Base-by-base conservation (phyloP, 1,140 invertebrate genomes). In the Heliconius himera region DNA sequence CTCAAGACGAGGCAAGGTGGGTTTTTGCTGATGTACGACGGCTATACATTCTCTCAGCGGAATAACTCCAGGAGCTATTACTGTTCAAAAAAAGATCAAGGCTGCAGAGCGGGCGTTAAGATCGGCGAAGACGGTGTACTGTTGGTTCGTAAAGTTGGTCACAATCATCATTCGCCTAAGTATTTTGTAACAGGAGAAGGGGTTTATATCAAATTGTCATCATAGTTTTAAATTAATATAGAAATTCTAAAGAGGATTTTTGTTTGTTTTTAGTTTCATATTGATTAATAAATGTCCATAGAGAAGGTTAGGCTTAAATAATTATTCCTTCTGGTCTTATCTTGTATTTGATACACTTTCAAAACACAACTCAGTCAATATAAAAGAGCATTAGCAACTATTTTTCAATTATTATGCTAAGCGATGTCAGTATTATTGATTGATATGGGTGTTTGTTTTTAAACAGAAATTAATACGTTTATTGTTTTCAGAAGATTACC, bases 41-140 rank as follows among this genome's bases (percentile, higher is more conserved):
- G 80, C 6, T 87, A 81, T 46, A 86, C 84, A 0, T 87, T 79
- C 71, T 83, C 80, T 0, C 71, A 82, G n/a, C 70, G 80, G n/a
- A 71, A 33, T 5, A 22, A 77, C 18, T 54, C 81, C 0, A 73
- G 38, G 3, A 84, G 81, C 56, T 87, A 82, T 66, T 85, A 85
- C 60, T 85, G 85, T 79, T 85, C 83, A 3, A 85, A 83, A 26
- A 88, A 83, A 46, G 73, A 82, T 60, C 29, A 33, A 16, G 80
- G 81, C 1, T 87, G 85, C 54, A 85, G 81, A 70, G 81, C 81
- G 1, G 54, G 76, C 13, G 79, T 87, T 0, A 86, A 83, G 26
- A 74, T 87, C 8, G 77, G 81, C 76, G 66, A 73, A 3, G 29
- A 77, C 22, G 82, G 83, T 6, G 77, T 38, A 18, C 75, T 88